Conservation (phyloP, 2,113 vertebrate genomes). For the Felis chaus region DNA sequence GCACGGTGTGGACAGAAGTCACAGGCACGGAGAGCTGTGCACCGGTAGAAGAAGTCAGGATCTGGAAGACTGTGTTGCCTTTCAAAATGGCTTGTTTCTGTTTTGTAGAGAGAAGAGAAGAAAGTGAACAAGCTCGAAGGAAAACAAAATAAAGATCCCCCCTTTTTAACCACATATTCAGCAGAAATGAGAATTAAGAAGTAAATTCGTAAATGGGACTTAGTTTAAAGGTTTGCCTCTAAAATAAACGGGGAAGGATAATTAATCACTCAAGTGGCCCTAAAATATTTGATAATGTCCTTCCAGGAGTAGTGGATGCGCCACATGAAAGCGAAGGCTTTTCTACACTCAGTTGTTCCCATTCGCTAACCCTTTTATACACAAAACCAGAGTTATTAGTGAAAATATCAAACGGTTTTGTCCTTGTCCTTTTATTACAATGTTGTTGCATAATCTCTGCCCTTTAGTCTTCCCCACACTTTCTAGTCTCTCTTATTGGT, state of each 20-base stretch:
- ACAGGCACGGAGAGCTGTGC: too few species aligned
- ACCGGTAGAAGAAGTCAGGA: too few species aligned
- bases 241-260: not conserved
- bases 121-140: not conserved
- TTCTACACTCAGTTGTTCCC: not conserved
- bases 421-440: not conserved
- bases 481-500: not conserved
- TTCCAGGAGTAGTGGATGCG: not conserved
- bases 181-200: not conserved
- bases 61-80: not conserved
- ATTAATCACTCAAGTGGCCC: not conserved
- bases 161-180: not conserved
- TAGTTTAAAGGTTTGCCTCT: not conserved
- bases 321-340: not conserved
- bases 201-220: not conserved
- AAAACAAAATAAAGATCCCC: not conserved
- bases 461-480: not conserved
- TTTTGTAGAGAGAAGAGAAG: not conserved
- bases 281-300: not conserved
- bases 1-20: not conserved
- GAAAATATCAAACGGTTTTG: not conserved
- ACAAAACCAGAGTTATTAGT: not conserved
- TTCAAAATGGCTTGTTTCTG: not conserved
- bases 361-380: not conserved
- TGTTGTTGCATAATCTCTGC: not conserved